Evolutionary conservation across 2,888 invertebrate species (phyloP).

Genomic region (Endomychus coccineus): DNA sequence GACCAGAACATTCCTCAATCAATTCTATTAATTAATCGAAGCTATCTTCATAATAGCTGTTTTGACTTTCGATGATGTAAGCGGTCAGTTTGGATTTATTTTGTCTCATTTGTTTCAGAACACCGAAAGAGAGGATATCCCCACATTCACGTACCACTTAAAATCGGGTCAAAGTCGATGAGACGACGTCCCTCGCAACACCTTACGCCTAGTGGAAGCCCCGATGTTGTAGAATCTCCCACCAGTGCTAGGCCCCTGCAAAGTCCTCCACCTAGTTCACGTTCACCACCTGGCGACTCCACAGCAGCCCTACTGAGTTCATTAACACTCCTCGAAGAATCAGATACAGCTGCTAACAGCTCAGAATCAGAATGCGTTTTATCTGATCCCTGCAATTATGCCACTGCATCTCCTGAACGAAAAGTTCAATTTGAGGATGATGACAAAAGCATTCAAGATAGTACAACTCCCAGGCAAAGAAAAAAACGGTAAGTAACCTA

Average conservation of each 20-base stretch:
- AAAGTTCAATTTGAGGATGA: constrained; percentile 43
- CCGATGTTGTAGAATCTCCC: background rate
- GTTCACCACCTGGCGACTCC: constrained; percentile 18
- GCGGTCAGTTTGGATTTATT: too few relatives aligned
- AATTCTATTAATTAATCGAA: too few relatives aligned
- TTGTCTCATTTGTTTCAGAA: constrained; percentile 49
- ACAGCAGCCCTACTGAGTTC: constrained; percentile 22
- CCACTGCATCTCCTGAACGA: constrained; percentile 36
- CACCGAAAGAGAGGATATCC: constrained; percentile 58
- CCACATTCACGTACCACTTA: constrained; percentile 55
- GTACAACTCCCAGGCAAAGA: too few relatives aligned
- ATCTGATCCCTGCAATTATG: constrained; percentile 40
- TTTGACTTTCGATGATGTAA: too few relatives aligned
- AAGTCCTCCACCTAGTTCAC: constrained; percentile 7
- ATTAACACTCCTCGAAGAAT: constrained; percentile 30
- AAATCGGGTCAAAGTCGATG: constrained; percentile 52
- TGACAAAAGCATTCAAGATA: too few relatives aligned
- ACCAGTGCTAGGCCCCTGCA: background rate
- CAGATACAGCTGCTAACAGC: constrained; percentile 32
- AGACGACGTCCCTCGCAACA: constrained; percentile 41
- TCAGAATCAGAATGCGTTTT: constrained; percentile 42
- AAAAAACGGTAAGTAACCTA: too few relatives aligned
- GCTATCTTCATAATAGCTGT: too few relatives aligned
- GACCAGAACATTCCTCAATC: too few relatives aligned
- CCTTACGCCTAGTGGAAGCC: constrained; percentile 18